phyloP scores from a whole-genome alignment of 2,888 invertebrate genomes.

The Drosophila lacicola region DNA sequence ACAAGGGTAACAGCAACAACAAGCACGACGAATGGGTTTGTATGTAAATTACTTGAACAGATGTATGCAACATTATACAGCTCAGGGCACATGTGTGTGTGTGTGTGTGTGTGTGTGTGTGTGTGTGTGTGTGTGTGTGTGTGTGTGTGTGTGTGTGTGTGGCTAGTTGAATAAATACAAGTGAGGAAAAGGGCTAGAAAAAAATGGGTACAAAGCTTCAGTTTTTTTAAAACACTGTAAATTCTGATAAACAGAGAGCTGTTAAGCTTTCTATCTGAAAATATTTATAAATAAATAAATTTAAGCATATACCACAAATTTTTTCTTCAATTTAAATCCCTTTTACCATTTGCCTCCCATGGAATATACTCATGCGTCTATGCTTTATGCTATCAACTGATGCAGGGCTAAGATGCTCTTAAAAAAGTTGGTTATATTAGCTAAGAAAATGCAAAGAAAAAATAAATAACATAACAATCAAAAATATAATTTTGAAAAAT shows the following conservation, averaged over 20 bases:
- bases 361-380: no score
- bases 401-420: no score
- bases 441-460: no score
- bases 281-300: no score
- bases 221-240: neutral
- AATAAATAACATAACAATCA: neutral
- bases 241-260: no score
- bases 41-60: slow-evolving; percentile 68
- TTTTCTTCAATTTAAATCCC: no score
- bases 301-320: no score
- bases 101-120: neutral
- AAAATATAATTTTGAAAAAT: neutral
- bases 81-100: neutral
- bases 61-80: slow-evolving; percentile 48
- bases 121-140: neutral
- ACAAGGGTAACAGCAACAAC: slow-evolving; percentile 31
- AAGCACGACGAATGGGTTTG: slow-evolving; percentile 43
- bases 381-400: no score
- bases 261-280: no score
- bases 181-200: slow-evolving; percentile 7
- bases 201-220: neutral
- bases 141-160: neutral
- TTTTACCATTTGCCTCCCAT: no score
- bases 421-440: no score
- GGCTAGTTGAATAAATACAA: slow-evolving; percentile 37